Base-by-base conservation (phyloP, 2,797 vertebrate genomes). In the Apogon talboti region DNA sequence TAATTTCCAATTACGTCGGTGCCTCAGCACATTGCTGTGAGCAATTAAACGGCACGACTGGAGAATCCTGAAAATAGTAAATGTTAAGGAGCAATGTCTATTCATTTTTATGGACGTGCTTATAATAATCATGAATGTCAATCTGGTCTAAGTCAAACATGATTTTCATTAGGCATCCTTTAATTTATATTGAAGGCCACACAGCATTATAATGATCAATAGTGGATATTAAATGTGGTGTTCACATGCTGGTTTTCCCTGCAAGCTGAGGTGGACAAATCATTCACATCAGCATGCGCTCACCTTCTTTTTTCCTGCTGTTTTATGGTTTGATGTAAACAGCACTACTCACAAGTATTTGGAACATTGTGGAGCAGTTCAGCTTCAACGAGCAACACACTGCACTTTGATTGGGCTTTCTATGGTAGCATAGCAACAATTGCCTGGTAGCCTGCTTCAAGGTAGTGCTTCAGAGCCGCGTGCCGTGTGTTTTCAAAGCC, bases 371-470 rank as follows among this genome's bases (percentile, higher is more conserved):
- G 74, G 71, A 74, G 83, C 81, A 81, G 81, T 76, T 89, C 84
- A 87, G 68, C 69, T 82, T 87, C 81, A 70, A 76, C 51, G 33
- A 86, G 84, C 81, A 71, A 82, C 79, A 66, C 75, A 30, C 76
- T 75, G 78, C 82, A 74, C 86, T 90, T 86, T 89, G 82, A 87
- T 71, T 84, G 72, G 74, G 71, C 76, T 86, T 89, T 69, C 77
- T 78, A 19, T 7, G 38, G 87, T 89, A 87, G 77, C 90, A 68
- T 91, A 91, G 90, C 91, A 91, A 91, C 88, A 83, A 87, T 87
- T 87, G 87, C 88, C 78, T 81, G 81, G 88, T 79, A 80, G 81
- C 82, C 84, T 67, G 81, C 75, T 87, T 75, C 50, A 76, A 88
- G 82, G 81, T 81, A 74, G 75, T 76, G 81, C 89, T 90, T 86